Conservation (phyloP, 2,888 invertebrate species). For the Drosophila aldrichi region DNA sequence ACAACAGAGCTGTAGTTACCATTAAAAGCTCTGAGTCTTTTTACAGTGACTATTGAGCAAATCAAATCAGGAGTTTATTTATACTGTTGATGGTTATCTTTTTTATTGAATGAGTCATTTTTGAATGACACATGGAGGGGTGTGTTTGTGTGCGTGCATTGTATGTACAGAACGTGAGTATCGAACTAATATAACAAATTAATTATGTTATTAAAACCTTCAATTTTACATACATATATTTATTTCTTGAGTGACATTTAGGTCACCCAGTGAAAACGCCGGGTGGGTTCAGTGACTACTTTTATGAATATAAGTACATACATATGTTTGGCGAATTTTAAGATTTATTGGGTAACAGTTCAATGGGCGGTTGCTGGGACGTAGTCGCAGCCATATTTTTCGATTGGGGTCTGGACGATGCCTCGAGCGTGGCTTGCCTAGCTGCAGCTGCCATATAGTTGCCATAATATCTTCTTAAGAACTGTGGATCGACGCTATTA, state of each 20-base stretch:
- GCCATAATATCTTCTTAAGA: constrained; percentile 84
- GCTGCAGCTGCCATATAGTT: constrained; percentile 84
- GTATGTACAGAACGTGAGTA: neutral
- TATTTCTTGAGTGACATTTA: neutral
- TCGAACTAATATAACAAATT: constrained; percentile 1
- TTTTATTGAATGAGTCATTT: too few relatives aligned
- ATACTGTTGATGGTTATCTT: too few relatives aligned
- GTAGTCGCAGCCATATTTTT: constrained; percentile 25
- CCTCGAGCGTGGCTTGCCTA: constrained; percentile 57
- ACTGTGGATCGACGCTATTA: constrained; percentile 77
- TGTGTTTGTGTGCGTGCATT: too few relatives aligned
- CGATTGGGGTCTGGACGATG: constrained; percentile 43
- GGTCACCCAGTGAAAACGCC: neutral
- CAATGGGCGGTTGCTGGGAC: constrained; percentile 29
- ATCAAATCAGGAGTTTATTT: too few relatives aligned
- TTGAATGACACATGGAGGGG: too few relatives aligned
- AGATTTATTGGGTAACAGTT: constrained; percentile 60
- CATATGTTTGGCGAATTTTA: constrained; percentile 12
- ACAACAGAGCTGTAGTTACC: too few relatives aligned
- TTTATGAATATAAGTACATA: neutral
- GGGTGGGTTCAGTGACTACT: constrained; percentile 30
- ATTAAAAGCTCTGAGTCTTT: too few relatives aligned
- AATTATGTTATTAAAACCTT: neutral
- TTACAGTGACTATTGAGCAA: too few relatives aligned
- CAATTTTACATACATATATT: neutral